Conservation (phyloP, 2,888 invertebrate genomes). For the Pediacus dermestoides region DNA sequence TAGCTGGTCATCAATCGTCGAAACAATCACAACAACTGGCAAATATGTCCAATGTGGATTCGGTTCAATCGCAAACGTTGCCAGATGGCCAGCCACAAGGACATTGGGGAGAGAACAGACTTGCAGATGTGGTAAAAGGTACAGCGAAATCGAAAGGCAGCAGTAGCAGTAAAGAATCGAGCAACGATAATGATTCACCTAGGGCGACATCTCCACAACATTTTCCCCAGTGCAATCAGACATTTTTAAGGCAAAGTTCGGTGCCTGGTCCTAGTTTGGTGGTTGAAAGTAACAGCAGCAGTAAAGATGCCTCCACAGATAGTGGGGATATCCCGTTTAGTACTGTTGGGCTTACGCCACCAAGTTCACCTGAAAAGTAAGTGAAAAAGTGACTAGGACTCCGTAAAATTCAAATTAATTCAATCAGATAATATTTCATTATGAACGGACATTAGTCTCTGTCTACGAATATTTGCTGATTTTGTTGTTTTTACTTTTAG, state of each 20-base stretch:
- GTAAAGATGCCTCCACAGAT: constrained; percentile 37
- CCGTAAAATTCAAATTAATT: too few relatives aligned
- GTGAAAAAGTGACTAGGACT: too few relatives aligned
- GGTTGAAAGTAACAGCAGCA: constrained; percentile 30
- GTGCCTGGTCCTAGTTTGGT: constrained; percentile 9
- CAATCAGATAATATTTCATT: constrained; percentile 1
- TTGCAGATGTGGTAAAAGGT: constrained; percentile 72
- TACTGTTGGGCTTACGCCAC: constrained; percentile 55
- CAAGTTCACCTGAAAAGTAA: constrained; percentile 62
- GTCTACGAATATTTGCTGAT: too few relatives aligned
- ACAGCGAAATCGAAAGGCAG: constrained; percentile 6
- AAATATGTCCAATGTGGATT: constrained; percentile 41
- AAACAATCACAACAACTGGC: constrained; percentile 31
- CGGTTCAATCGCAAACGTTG: constrained; percentile 29
- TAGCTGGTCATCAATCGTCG: constrained; percentile 24
- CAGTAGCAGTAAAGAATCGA: constrained; percentile 8
- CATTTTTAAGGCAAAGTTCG: constrained; percentile 23
- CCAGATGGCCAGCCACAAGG: constrained; percentile 37
- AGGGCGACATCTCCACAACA: constrained; percentile 43
- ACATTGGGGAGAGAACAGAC: constrained; percentile 59
- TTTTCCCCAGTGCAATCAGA: constrained; percentile 16
- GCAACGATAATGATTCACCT: constrained; percentile 38
- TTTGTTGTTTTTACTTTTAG: constrained; percentile 22
- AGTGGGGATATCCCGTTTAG: constrained; percentile 46
- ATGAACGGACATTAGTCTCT: too few relatives aligned